Percentiles rank a stretch among this genome's conserved stretches.
These are phyloP conservation scores for Hydriomena furcata DNA, from an alignment of 2,888 invertebrate species.

Conservation along the genomic window DNA sequence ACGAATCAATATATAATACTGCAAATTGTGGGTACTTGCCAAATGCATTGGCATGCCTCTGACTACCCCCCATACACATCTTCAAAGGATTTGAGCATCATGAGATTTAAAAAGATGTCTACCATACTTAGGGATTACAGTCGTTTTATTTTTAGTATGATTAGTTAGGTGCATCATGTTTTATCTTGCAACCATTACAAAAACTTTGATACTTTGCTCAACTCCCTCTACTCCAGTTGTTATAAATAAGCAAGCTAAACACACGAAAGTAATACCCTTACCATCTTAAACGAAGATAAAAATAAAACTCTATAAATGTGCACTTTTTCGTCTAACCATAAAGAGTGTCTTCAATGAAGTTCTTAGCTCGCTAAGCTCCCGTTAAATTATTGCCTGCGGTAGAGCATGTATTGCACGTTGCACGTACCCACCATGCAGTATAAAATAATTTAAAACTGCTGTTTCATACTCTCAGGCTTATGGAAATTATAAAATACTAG, in stretches of 20 bases:
- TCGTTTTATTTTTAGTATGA: no score
- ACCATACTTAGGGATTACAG: no score
- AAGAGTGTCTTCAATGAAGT: slow-evolving; percentile 21
- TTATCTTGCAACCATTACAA: no score
- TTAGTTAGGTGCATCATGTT: not conserved
- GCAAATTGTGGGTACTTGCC: no score
- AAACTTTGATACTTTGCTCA: not conserved
- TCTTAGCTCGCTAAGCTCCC: slow-evolving; percentile 26
- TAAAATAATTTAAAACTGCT: slow-evolving; percentile 33
- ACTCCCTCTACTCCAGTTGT: not conserved
- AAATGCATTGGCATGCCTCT: no score
- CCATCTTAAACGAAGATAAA: slow-evolving; percentile 1
- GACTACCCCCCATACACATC: no score
- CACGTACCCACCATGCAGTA: slow-evolving; percentile 20
- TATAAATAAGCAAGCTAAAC: not conserved
- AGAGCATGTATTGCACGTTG: slow-evolving; percentile 17
- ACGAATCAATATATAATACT: no score
- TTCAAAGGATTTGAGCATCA: no score
- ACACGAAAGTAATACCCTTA: not conserved
- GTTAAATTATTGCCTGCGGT: slow-evolving; percentile 30
- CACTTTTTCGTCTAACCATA: slow-evolving; percentile 14
- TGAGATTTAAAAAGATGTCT: no score
- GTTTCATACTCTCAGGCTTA: slow-evolving; percentile 27
- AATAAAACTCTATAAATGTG: slow-evolving; percentile 11
- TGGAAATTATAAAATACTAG: slow-evolving; percentile 33